These are phyloP conservation scores for Aphelenchoides bicaudatus DNA, from an alignment of 2,888 invertebrate species.

Conservation along the genomic window DNA sequence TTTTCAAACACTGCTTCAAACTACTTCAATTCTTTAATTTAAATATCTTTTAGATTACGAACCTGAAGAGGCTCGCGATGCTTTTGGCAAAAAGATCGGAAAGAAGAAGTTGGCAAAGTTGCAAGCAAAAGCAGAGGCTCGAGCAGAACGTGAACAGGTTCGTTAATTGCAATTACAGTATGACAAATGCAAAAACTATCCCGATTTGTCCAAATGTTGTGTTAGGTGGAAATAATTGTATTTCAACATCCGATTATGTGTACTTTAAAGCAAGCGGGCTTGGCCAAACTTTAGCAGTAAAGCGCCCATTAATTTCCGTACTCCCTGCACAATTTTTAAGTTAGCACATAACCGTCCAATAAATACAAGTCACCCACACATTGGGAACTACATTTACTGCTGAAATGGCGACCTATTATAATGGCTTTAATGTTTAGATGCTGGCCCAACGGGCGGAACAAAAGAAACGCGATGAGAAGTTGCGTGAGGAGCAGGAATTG, in stretches of 20 bases:
- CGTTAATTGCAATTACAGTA: conserved; percentile 11
- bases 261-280: background rate
- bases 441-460: conserved; percentile 34
- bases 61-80: conserved; percentile 2
- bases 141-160: conserved; percentile 50
- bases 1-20: background rate
- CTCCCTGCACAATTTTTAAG: too few species aligned
- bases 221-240: too few species aligned
- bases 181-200: background rate
- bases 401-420: too few species aligned
- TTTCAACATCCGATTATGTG: background rate
- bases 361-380: too few species aligned
- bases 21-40: background rate
- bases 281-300: background rate
- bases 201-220: background rate
- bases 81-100: conserved; percentile 45
- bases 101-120: conserved; percentile 59
- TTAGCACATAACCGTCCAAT: too few species aligned
- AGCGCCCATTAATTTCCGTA: too few species aligned
- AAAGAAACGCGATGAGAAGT: conserved; percentile 54
- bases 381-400: too few species aligned
- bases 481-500: conserved; percentile 47
- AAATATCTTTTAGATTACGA: conserved; percentile 7
- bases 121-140: conserved; percentile 57
- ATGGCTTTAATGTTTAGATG: conserved; percentile 9